phyloP scores from a whole-genome alignment of 2,797 vertebrate genomes.

The Phrynocephalus vlangalii region DNA sequence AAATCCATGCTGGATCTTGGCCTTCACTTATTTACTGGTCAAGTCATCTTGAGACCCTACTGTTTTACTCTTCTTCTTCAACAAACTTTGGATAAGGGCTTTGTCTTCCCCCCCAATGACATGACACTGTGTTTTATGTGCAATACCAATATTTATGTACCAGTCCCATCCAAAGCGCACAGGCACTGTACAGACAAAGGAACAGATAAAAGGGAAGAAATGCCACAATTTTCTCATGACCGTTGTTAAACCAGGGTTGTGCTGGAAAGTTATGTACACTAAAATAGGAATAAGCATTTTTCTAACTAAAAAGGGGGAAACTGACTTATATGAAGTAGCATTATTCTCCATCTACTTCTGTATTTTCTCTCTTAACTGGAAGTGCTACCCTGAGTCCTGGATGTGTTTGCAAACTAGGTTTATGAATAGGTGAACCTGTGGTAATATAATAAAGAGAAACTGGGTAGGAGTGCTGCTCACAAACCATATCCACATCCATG shows the following conservation, averaged over 20 bases:
- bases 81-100: slow-evolving; percentile 3
- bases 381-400: neutral
- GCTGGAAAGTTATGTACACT: neutral
- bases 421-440: too few species aligned
- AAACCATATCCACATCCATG: too few species aligned
- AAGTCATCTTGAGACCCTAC: neutral
- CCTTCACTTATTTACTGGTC: neutral
- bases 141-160: slow-evolving; percentile 11
- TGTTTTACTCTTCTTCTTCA: slow-evolving; percentile 18
- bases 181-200: neutral
- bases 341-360: neutral
- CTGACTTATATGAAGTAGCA: neutral
- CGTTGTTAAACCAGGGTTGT: neutral
- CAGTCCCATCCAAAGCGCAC: neutral
- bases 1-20: too few species aligned
- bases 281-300: neutral
- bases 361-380: neutral
- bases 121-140: neutral
- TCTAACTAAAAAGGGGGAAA: neutral
- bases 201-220: neutral
- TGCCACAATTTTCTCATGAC: neutral
- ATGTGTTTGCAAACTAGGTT: too few species aligned
- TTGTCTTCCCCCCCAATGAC: neutral
- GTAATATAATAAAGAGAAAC: too few species aligned
- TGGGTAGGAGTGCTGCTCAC: too few species aligned